Evolutionary conservation across 2,888 invertebrate genomes (phyloP), one percentile per base, ranked within the genome.

Genomic region (Drosophila mulleri): DNA sequence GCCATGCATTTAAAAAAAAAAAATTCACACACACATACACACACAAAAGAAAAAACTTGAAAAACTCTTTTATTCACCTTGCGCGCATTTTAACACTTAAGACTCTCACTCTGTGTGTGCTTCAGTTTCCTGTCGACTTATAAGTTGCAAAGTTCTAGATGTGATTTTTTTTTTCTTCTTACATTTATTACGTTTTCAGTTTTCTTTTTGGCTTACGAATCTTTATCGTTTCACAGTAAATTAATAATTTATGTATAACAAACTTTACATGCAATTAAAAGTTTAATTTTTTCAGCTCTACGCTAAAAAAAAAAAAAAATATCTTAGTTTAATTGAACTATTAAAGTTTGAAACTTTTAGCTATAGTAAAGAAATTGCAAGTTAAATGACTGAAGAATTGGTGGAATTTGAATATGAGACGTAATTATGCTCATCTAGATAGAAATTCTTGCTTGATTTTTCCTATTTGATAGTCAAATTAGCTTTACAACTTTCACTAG

Each of bases 1-100:
- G 39, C 64, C 60, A 44, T 57, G 66, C 69, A 68, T 75, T 72
- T n/a, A n/a, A n/a, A 59, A 61, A 67, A 73, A 67, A 20, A 6
- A 6, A 16, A 16, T 2, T 2, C 20, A 26, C 6, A 7, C 26
- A 26, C 29, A 29, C 8, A 29, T 8, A 29, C 8, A 29, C 8
- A 5, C 0, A 18, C 7, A 12, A 18, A 50, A 32, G 11, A 7
- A 18, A 29, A 29, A 29, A 11, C 7, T 60, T 41, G 2, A 11
- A 35, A 26, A 67, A 67, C 47, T 77, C 70, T 58, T 48, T 59
- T 48, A 68, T 59, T 59, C 59, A 44, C 53, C 52, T 62, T 41
- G 23, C 37, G 45, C 47, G 58, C 12, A 53, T 50, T 63, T 53
- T 53, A 61, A 29, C 59, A 53, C 45, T 53, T 53, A 50, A 26